phyloP scores from a whole-genome alignment of 2,113 vertebrate species.

The Todiramphus saurophagus region DNA sequence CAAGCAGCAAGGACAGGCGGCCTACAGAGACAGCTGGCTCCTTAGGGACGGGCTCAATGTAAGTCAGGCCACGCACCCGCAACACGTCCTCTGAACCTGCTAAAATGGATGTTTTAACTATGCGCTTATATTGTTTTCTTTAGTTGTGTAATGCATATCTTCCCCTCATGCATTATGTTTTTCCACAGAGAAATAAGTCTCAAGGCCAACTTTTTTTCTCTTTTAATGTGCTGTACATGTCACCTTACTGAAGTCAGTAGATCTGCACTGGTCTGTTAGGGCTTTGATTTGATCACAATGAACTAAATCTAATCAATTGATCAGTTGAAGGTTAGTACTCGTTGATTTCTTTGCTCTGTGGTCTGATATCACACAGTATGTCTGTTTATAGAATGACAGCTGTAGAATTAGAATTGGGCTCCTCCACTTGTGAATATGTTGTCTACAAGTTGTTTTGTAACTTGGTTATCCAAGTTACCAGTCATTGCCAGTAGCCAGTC shows the following conservation, averaged over 20 bases:
- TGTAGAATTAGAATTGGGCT: not conserved
- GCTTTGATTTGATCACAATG: not conserved
- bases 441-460: not conserved
- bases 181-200: fast-evolving
- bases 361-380: not conserved
- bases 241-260: not conserved
- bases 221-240: not conserved
- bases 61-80: not conserved
- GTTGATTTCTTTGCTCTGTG: not conserved
- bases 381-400: not conserved
- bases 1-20: slow-evolving; percentile 85
- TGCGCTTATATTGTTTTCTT: fast-evolving
- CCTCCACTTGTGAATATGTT: fast-evolving
- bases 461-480: not conserved
- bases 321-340: not conserved
- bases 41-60: slow-evolving; percentile 90
- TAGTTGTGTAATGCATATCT: fast-evolving
- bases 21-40: slow-evolving; percentile 87
- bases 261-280: too few species aligned
- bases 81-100: not conserved
- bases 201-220: fast-evolving
- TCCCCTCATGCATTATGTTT: fast-evolving
- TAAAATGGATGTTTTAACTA: fast-evolving
- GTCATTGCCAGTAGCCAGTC: not conserved
- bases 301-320: not conserved